Evolutionary conservation across 2,113 vertebrate genomes (phyloP), one percentile per base, ranked within the genome.

Genomic region (Anthoscopus minutus): DNA sequence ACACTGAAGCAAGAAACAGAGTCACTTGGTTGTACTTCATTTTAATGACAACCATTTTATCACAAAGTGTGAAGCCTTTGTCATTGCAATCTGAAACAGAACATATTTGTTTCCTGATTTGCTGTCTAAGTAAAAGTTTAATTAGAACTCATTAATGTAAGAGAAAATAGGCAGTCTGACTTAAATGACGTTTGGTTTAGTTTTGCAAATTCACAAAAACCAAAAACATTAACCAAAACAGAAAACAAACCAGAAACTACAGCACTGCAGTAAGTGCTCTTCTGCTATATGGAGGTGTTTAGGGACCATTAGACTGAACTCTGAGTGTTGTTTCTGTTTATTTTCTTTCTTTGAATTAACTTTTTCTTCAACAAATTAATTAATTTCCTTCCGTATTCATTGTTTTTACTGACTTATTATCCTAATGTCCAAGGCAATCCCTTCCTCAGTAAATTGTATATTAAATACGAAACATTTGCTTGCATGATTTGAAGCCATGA

Each of bases 81-180:
- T 62, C 61, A 53, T 72, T 87, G 48, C 47, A 58, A 10, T 69
- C 67, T 90, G 88, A 90, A 94, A 70, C 14, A 13, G n/a, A 88
- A 83, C 51, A 28, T 80, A 92, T 66, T 92, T 94, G 48, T 85
- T 79, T 96, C 66, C 53, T 80, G 56, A 87, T 92, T 88, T 74
- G 56, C 62, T 81, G n/a, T 73, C 51, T 90, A 92, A 95, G 80
- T 88, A 90, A 56, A 70, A 87, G 50, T 82, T 88, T 86, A 86
- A 86, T 92, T 93, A 88, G 86, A 92, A 77, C 21, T 8, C 76
- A 66, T 70, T 93, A 50, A 66, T 44, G 33, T 73, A 54, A 82
- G 54, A 66, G 37, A 88, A 93, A 90, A 86, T 54, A 93, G 56
- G 27, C 47, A 73, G 67, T 83, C 58, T 88, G 66, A 70, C 42